Base-by-base conservation (phyloP, 2,797 vertebrate species). In the Trematomus bernacchii region DNA sequence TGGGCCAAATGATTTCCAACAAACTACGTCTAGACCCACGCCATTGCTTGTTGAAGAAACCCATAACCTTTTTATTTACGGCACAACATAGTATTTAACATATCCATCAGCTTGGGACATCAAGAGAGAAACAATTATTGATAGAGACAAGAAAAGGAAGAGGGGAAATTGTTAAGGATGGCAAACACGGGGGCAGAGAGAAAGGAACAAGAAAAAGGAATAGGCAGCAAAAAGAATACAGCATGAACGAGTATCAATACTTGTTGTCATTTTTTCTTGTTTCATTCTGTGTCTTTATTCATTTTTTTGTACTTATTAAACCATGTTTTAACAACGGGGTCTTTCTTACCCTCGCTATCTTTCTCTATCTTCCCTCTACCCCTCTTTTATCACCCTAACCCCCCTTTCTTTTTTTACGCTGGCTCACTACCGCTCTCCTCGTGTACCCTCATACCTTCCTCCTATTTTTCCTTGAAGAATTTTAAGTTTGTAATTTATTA, bases 401-500 rank as follows among this genome's bases (percentile, higher is more conserved):
- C 63, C 63, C 54, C 42, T 40, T 27, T 61, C 55, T n/a, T n/a
- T 68, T 64, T 62, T 42, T 33, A 40, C 14, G 80, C 73, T 79
- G 30, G 2, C 64, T 78, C 69, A 80, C 61, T 52, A 40, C 64
- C 15, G 9, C 78, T 78, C 84, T 86, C 68, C 65, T 85, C 64
- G 67, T 87, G 79, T 82, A 86, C 69, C 81, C 82, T 80, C 67
- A 81, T 89, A 86, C 86, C 84, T 71, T 80, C 71, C 62, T 62
- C 71, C 65, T 80, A 73, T 88, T 83, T 89, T 87, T 80, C 70
- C 82, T 37, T 76, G 74, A 89, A 76, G 89, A 91, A 93, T 87
- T 92, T 94, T 92, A 87, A 88, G 87, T 92, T 90, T 89, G 89
- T 93, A 94, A 95, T 96, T 95, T 95, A 94, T 95, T 95, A 94